Evolutionary conservation across 2,888 invertebrate species (phyloP), one percentile per base, ranked within the genome.

Genomic region (Cabera pusaria): DNA sequence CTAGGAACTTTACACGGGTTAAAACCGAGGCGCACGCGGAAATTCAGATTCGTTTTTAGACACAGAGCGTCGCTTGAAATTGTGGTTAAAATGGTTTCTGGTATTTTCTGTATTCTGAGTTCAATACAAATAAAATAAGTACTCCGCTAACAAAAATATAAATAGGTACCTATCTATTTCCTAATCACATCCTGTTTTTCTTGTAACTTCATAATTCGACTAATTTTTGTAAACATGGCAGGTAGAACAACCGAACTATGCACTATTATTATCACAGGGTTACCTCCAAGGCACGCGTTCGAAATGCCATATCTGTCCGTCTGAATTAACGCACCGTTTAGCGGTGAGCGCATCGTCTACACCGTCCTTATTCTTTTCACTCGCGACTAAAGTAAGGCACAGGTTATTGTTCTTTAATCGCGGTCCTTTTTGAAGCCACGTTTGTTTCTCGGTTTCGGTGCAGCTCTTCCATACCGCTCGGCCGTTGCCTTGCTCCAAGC

Each of bases 401-500:
- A 70, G 46, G 0, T 78, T 83, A 2, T 62, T 58, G 1, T 77
- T 76, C 57, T 77, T 83, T 47, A 88, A 55, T 45, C 84, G 65
- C 0, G 85, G 76, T 0, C 86, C 86, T 29, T 77, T 72, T 44
- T 89, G 94, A 29, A 79, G 75, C 96, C 96, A 96, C 44, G 91
- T 90, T 68, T 96, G 96, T 56, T 93, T 90, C 0, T 79, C 78
- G 19, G 87, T 89, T 18, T 93, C 93, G 23, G 62, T 93, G 61
- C 96, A 96, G 8, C 93, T 92, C 78, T 93, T 92, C 70, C 95
- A 93, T 39, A 94, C 88, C 0, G 93, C 94, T 33, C 90, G 82
- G 0, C 91, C 91, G 56, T 90, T 93, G 0, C 89, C 89, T 56
- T 91, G 90, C 63, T 97, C 96, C 38, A 97, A 81, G 58, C 97